Evolutionary conservation across 1,140 invertebrate species (phyloP).

Genomic region (Heliothis subflexa): DNA sequence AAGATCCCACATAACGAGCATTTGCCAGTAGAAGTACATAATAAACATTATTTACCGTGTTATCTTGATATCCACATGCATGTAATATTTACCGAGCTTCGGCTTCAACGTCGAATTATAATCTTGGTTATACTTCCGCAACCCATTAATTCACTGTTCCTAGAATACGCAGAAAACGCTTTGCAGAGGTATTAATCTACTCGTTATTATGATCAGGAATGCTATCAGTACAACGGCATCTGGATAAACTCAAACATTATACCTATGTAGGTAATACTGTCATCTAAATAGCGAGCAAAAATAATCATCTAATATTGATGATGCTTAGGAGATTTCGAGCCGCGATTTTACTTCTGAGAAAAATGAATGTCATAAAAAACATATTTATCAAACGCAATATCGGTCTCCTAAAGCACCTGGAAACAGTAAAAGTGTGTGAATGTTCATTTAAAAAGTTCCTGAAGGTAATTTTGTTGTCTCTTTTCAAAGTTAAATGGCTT

Average conservation of each 20-base stretch:
- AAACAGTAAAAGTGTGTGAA: background rate
- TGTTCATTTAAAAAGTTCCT: constrained; percentile 14
- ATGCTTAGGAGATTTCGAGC: too few species aligned
- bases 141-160: background rate
- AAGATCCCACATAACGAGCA: background rate
- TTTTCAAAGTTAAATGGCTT: constrained; percentile 11
- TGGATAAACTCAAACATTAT: too few species aligned
- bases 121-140: constrained; percentile 3
- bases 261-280: too few species aligned
- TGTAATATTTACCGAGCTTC: constrained; percentile 10
- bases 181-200: background rate
- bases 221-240: background rate
- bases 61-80: constrained; percentile 9
- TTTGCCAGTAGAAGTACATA: background rate
- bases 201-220: background rate
- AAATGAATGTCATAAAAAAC: background rate
- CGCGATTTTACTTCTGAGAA: background rate
- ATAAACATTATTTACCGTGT: background rate
- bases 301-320: too few species aligned
- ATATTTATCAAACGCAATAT: background rate
- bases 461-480: constrained; percentile 14
- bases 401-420: background rate
- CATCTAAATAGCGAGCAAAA: too few species aligned
- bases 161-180: background rate
- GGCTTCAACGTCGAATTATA: background rate